phyloP scores from a whole-genome alignment of 2,888 invertebrate species.

The Apamea monoglypha region DNA sequence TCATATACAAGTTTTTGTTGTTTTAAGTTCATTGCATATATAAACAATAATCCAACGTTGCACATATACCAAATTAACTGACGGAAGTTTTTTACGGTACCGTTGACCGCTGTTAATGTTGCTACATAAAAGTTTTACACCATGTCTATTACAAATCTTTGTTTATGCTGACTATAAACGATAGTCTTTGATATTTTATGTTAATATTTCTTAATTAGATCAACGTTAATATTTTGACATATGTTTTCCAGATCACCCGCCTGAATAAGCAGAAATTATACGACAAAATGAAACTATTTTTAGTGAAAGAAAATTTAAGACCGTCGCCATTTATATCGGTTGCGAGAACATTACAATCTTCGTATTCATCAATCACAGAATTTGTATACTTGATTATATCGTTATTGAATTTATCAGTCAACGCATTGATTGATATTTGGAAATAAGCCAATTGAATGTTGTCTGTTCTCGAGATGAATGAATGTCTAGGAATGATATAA shows the following conservation, averaged over 20 bases:
- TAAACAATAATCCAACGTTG: slow-evolving; percentile 56
- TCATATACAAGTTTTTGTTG: no score
- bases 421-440: neutral
- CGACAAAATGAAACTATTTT: neutral
- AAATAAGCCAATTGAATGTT: neutral
- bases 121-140: slow-evolving; percentile 61
- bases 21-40: slow-evolving; percentile 32
- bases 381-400: neutral
- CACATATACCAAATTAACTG: slow-evolving; percentile 65
- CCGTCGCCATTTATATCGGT: neutral
- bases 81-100: slow-evolving; percentile 72
- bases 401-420: neutral
- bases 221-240: slow-evolving; percentile 37
- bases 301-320: neutral
- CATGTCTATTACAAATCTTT: slow-evolving; percentile 55
- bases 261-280: neutral
- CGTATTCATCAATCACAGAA: neutral
- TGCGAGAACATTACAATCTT: neutral
- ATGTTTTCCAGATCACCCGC: neutral
- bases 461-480: neutral
- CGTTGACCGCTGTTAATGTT: slow-evolving; percentile 68
- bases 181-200: slow-evolving; percentile 59
- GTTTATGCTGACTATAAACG: slow-evolving; percentile 50
- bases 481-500: slow-evolving; percentile 4
- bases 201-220: slow-evolving; percentile 39